phyloP scores from a whole-genome alignment of 1,140 invertebrate genomes.

The Neelides sp. region DNA sequence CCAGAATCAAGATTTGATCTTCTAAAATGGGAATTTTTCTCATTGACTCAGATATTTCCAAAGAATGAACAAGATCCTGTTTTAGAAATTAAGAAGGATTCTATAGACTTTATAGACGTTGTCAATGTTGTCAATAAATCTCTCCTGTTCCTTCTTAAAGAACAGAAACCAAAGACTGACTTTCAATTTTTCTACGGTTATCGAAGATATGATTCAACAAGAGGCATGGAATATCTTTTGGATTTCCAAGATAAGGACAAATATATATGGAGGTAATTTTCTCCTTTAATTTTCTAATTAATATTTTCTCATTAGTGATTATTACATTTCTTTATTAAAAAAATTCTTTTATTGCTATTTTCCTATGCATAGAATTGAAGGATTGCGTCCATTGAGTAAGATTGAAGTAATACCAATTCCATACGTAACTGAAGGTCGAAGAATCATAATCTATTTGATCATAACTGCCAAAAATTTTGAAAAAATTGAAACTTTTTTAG shows the following conservation, averaged over 20 bases:
- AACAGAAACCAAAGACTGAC: constrained; percentile 41
- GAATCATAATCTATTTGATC: constrained; percentile 61
- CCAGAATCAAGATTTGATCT: constrained; percentile 71
- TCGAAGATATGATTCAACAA: constrained; percentile 66
- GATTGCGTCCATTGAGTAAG: constrained; percentile 63
- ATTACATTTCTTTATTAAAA: no score
- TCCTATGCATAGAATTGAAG: no score
- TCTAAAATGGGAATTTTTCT: constrained; percentile 70
- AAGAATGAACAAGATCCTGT: constrained; percentile 53
- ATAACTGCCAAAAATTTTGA: constrained; percentile 38
- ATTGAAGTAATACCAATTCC: constrained; percentile 74
- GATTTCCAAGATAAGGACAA: constrained; percentile 39
- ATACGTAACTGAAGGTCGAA: constrained; percentile 77
- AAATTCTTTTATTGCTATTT: no score
- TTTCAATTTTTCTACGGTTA: constrained; percentile 63
- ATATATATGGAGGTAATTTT: background rate
- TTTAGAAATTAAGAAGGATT: constrained; percentile 43
- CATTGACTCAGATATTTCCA: constrained; percentile 63
- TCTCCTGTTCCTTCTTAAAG: constrained; percentile 15
- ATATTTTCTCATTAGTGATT: no score
- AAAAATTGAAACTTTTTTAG: background rate
- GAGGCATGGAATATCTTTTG: constrained; percentile 76
- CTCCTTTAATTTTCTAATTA: no score
- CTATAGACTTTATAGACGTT: constrained; percentile 53
- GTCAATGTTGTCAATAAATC: constrained; percentile 31